phyloP scores from a whole-genome alignment of 1,140 invertebrate genomes.

The Coptotermes formosanus region DNA sequence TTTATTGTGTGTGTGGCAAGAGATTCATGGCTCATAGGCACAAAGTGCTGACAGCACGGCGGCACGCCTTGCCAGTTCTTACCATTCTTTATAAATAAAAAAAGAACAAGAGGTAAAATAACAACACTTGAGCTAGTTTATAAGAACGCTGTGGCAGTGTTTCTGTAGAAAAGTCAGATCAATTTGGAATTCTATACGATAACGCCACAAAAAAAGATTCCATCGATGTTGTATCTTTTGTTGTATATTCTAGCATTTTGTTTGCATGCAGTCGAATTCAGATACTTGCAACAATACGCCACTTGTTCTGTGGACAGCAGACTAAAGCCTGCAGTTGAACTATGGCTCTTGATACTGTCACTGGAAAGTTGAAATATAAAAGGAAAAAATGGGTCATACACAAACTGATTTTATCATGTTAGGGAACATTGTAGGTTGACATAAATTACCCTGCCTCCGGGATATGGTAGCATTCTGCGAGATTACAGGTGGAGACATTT shows the following conservation, averaged over 20 bases:
- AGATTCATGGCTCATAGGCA: not conserved
- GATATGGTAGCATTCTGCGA: too few species aligned
- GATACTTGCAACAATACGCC: not conserved
- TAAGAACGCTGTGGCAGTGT: not conserved
- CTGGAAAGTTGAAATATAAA: not conserved
- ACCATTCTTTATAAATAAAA: not conserved
- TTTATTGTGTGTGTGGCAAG: not conserved
- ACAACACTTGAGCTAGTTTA: not conserved
- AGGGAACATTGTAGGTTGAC: too few species aligned
- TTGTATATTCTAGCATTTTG: slow-evolving; percentile 8
- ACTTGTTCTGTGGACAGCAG: not conserved
- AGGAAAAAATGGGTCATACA: not conserved
- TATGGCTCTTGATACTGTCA: not conserved
- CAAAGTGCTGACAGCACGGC: not conserved
- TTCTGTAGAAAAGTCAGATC: not conserved
- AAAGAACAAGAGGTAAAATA: not conserved
- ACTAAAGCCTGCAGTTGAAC: not conserved
- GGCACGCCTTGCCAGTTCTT: not conserved
- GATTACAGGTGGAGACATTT: too few species aligned
- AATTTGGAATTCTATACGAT: not conserved
- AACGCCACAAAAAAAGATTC: not conserved
- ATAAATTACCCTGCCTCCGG: too few species aligned
- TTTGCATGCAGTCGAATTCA: not conserved
- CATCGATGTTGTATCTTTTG: not conserved
- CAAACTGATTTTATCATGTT: not conserved